Evolutionary conservation across 2,113 vertebrate genomes (phyloP).

Genomic region (Hippocampus abdominalis): DNA sequence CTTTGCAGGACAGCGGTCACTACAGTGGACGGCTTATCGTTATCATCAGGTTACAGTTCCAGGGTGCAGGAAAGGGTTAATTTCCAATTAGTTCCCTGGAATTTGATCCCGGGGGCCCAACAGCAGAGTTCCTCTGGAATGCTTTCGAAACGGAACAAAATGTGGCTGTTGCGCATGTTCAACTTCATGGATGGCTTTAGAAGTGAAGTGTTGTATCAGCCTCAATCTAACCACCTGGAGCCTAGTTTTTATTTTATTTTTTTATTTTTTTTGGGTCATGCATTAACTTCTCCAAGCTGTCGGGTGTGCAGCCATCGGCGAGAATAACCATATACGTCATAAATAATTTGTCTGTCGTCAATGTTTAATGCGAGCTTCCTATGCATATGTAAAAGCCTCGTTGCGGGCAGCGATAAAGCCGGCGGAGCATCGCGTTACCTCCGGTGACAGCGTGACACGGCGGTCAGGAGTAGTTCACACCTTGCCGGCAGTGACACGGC

Average conservation of each 20-base stretch:
- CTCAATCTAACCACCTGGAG: not conserved
- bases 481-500: constrained; percentile 32
- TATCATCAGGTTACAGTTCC: no score
- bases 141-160: not conserved
- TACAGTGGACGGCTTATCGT: no score
- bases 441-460: constrained; percentile 25
- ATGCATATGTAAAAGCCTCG: constrained; percentile 49
- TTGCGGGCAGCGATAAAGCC: constrained; percentile 36
- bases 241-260: constrained; percentile 3
- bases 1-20: no score
- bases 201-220: not conserved
- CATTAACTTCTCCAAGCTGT: not conserved
- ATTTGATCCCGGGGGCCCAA: no score
- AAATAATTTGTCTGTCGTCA: constrained; percentile 65
- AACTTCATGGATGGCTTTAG: not conserved
- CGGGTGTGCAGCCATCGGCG: not conserved
- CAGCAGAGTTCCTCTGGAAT: not conserved
- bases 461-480: constrained; percentile 46
- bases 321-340: constrained; percentile 39
- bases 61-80: no score
- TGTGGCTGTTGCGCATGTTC: not conserved
- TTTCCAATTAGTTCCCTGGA: no score
- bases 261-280: not conserved
- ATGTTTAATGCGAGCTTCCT: constrained; percentile 45
- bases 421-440: constrained; percentile 39